Percentiles rank a stretch among this genome's conserved stretches.
phyloP scores from a whole-genome alignment of 2,797 vertebrate species.

The Danio albolineatus region DNA sequence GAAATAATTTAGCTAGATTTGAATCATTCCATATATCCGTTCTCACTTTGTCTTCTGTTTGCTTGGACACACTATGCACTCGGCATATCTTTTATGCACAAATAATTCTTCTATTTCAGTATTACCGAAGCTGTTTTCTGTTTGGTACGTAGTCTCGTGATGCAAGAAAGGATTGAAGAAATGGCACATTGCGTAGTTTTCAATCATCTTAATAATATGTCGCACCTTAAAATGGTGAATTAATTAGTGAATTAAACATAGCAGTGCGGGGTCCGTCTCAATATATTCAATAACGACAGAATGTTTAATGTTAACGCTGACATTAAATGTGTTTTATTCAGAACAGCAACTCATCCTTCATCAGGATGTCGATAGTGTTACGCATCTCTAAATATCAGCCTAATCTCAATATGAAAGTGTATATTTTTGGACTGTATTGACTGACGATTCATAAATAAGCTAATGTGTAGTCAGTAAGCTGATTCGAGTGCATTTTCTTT shows the following conservation, averaged over 20 bases:
- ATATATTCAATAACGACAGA: conserved; percentile 25
- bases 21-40: conserved; percentile 7
- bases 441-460: conserved; percentile 46
- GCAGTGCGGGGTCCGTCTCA: background rate
- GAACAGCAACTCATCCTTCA: background rate
- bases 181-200: conserved; percentile 14
- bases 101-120: conserved; percentile 1
- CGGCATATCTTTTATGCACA: conserved; percentile 11
- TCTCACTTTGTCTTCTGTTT: background rate
- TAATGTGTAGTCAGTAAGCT: conserved; percentile 35
- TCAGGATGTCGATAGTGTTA: conserved; percentile 19
- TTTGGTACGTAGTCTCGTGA: conserved; percentile 12
- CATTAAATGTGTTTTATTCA: conserved; percentile 8
- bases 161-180: conserved; percentile 14
- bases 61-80: conserved; percentile 9
- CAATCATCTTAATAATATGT: background rate
- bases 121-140: conserved; percentile 14
- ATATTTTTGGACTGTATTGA: conserved; percentile 22
- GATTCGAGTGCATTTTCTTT: conserved; percentile 29
- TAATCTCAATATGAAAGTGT: conserved; percentile 30
- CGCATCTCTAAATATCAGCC: conserved; percentile 14
- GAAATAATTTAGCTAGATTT: conserved; percentile 20
- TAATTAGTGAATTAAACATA: background rate
- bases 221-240: background rate
- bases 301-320: conserved; percentile 26